A percentile compares a stretch with the other conserved stretches of the same genome.
Conservation (phyloP, 2,888 invertebrate genomes). For the Allolobophora icterica region DNA sequence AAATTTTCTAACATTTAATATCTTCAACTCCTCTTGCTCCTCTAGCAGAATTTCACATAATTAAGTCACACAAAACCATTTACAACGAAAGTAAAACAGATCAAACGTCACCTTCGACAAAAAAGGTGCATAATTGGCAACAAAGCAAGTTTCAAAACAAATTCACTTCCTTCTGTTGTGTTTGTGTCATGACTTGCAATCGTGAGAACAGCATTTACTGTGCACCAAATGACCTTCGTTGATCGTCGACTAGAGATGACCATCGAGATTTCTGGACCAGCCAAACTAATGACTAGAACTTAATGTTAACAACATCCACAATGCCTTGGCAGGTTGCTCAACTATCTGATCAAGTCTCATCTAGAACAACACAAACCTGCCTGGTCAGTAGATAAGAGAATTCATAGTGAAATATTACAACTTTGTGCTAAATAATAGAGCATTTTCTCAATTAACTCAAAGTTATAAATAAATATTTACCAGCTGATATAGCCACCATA, state of each 20-base stretch:
- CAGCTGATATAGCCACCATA: not conserved
- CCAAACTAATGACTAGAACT: not conserved
- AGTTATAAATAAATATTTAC: not conserved
- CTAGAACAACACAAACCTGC: not conserved
- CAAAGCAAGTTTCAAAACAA: not conserved
- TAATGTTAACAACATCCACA: slow-evolving; percentile 4
- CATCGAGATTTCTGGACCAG: slow-evolving; percentile 17
- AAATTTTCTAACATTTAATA: not conserved
- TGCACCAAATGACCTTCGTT: not conserved
- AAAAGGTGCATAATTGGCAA: slow-evolving; percentile 17
- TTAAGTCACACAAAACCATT: not conserved
- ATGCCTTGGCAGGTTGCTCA: slow-evolving; percentile 17
- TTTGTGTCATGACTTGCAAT: not conserved
- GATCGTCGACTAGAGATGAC: not conserved
- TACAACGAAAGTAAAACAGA: slow-evolving; percentile 3
- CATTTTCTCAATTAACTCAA: not conserved
- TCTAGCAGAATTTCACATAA: not conserved
- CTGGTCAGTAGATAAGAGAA: not conserved
- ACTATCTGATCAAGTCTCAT: not conserved
- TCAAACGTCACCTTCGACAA: not conserved
- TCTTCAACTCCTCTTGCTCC: not conserved
- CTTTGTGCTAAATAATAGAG: not conserved
- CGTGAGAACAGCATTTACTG: not conserved
- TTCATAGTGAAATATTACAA: not conserved
- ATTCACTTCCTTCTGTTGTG: not conserved